Evolutionary conservation across 1,140 invertebrate species (phyloP).

Genomic region (Microplitis demolitor): DNA sequence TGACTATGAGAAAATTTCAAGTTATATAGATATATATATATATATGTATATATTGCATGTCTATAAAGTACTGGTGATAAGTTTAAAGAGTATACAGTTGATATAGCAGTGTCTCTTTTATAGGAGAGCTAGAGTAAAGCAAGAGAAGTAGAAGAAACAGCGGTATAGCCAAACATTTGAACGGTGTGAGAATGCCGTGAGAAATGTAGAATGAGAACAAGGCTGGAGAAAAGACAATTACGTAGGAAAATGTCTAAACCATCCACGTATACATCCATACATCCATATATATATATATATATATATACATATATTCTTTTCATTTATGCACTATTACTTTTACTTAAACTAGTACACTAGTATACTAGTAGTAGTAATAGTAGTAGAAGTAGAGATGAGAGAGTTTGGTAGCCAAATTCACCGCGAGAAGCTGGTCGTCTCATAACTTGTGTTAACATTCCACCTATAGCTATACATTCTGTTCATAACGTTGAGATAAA

Average conservation of each 20-base stretch:
- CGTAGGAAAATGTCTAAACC: background rate
- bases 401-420: conserved; percentile 19
- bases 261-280: background rate
- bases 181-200: background rate
- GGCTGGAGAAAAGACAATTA: conserved; percentile 7
- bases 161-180: conserved; percentile 3
- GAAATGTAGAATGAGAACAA: too few relatives aligned
- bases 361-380: too few relatives aligned
- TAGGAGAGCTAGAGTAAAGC: background rate
- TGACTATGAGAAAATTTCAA: background rate
- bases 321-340: too few relatives aligned
- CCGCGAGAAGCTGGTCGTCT: background rate
- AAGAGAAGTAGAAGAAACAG: background rate
- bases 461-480: background rate
- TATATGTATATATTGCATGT: background rate
- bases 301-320: too few relatives aligned
- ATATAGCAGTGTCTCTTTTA: background rate
- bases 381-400: too few relatives aligned
- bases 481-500: conserved; percentile 3
- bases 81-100: background rate
- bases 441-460: conserved; percentile 11
- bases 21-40: background rate
- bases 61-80: background rate
- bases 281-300: too few relatives aligned
- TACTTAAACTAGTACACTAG: too few relatives aligned